A percentile compares a stretch with the other conserved stretches of the same genome.
These are phyloP conservation scores for Ormyrus pomaceus DNA, from an alignment of 2,888 invertebrate species.

Conservation along the genomic window DNA sequence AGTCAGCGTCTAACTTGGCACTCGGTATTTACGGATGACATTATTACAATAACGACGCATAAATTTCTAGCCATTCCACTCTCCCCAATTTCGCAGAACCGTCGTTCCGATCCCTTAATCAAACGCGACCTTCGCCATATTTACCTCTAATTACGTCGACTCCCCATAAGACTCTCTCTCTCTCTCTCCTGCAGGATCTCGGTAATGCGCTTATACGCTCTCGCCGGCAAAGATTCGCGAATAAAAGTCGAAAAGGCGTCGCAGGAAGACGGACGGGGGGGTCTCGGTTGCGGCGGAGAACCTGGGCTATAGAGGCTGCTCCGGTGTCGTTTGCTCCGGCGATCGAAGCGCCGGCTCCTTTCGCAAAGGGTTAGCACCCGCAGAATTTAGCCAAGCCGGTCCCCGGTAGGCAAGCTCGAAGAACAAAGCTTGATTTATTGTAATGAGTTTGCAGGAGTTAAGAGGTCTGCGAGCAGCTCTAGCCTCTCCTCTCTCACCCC, in stretches of 20 bases:
- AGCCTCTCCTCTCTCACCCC: not conserved
- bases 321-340: not conserved
- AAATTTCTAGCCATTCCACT: not conserved
- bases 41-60: too few species aligned
- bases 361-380: conserved; percentile 61
- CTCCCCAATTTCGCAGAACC: not conserved
- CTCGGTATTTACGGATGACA: too few species aligned
- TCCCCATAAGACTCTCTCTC: not conserved
- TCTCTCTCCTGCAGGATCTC: too few species aligned
- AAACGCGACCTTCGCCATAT: conserved; percentile 22
- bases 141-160: conserved; percentile 32
- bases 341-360: conserved; percentile 16
- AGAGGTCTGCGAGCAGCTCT: conserved; percentile 67
- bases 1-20: too few species aligned
- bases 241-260: too few species aligned
- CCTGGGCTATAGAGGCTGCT: too few species aligned
- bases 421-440: conserved; percentile 77
- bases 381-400: conserved; percentile 69
- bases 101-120: not conserved
- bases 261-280: too few species aligned
- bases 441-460: conserved; percentile 76
- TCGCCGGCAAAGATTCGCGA: too few species aligned
- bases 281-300: too few species aligned
- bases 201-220: too few species aligned
- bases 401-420: conserved; percentile 67